These are phyloP conservation scores for Aselliscus stoliczkanus DNA, from an alignment of 2,797 vertebrate species.

Conservation along the genomic window DNA sequence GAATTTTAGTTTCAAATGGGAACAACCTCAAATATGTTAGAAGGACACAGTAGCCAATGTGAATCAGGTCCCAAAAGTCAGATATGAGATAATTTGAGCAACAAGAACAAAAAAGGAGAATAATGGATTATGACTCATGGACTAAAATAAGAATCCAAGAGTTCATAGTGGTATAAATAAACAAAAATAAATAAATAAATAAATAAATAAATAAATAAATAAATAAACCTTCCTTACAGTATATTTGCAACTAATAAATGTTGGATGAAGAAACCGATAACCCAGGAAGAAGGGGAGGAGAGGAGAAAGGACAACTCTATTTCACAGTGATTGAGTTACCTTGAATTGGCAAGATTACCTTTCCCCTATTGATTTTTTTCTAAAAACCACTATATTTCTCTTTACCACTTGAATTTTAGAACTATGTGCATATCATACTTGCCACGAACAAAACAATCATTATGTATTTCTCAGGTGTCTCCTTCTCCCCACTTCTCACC, in stretches of 20 bases:
- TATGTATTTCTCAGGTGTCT: neutral
- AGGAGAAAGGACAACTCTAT: neutral
- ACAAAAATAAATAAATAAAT: too few relatives aligned
- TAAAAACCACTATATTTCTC: neutral
- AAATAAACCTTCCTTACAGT: neutral
- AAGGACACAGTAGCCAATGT: neutral
- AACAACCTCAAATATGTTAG: neutral
- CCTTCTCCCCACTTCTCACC: neutral
- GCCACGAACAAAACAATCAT: neutral
- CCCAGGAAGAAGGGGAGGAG: neutral
- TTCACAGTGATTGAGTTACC: neutral
- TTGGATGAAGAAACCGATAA: neutral
- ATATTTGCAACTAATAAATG: neutral
- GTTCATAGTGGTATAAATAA: neutral
- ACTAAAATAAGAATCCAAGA: constrained; percentile 2
- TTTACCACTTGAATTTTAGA: neutral
- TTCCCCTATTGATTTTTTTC: neutral
- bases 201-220: too few relatives aligned
- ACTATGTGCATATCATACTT: neutral
- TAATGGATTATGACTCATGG: neutral
- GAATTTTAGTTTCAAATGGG: neutral
- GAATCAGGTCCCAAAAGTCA: neutral
- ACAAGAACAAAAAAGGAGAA: neutral
- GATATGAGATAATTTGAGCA: neutral
- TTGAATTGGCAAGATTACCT: neutral